Conservation (phyloP, 2,113 vertebrate species). For the Ctenomys sociabilis region DNA sequence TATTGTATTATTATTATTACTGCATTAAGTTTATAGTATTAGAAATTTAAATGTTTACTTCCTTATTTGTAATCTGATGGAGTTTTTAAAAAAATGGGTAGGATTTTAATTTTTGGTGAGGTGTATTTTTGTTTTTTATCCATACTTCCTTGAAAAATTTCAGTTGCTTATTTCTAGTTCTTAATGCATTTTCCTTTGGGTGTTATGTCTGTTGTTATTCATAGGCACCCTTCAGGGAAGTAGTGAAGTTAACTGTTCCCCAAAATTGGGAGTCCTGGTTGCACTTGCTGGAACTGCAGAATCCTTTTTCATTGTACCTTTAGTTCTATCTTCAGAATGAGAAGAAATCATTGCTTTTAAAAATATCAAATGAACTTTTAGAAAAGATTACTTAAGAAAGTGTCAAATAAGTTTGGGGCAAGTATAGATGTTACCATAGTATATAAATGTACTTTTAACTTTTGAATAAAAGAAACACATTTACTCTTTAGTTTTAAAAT, state of each 20-base stretch:
- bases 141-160: neutral
- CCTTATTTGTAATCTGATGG: neutral
- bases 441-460: neutral
- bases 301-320: too few relatives aligned
- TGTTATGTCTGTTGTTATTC: neutral
- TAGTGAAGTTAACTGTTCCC: too few relatives aligned
- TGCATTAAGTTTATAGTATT: neutral
- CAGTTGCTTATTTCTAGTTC: neutral
- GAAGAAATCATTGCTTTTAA: neutral
- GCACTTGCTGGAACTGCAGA: neutral
- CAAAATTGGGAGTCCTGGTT: neutral
- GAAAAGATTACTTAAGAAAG: neutral
- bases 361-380: neutral
- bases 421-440: neutral
- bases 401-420: neutral
- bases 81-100: neutral
- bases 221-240: fast-evolving
- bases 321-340: too few relatives aligned
- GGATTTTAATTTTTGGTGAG: neutral
- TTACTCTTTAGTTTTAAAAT: neutral
- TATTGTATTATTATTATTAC: neutral
- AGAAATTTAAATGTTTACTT: neutral
- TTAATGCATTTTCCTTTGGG: too few relatives aligned
- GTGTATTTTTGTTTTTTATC: neutral
- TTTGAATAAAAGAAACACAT: neutral